Conservation (phyloP, 2,888 invertebrate genomes). For the Neuroscelio doddi region DNA sequence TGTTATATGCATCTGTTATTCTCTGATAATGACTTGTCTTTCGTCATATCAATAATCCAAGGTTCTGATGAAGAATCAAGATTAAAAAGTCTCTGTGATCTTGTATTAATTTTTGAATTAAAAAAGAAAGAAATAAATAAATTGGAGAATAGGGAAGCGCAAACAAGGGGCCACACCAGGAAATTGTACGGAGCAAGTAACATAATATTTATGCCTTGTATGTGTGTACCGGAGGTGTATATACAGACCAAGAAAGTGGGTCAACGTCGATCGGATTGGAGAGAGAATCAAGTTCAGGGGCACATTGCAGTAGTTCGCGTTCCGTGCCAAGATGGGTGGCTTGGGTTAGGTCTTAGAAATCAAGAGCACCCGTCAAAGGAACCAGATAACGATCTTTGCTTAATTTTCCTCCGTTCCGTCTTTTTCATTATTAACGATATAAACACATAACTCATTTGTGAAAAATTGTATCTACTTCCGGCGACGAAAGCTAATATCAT, state of each 20-base stretch:
- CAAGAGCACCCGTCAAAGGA: slow-evolving; percentile 26
- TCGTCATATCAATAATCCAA: background rate
- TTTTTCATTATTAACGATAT: no score
- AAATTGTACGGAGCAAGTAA: slow-evolving; percentile 45
- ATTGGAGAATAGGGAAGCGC: slow-evolving; percentile 19
- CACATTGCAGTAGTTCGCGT: slow-evolving; percentile 56
- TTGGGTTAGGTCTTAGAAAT: slow-evolving; percentile 40
- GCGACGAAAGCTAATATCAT: no score
- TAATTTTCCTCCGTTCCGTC: slow-evolving; percentile 52
- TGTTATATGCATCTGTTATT: slow-evolving; percentile 15
- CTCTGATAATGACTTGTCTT: background rate
- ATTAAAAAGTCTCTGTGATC: no score
- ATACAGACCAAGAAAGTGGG: slow-evolving; percentile 62
- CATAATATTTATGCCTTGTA: slow-evolving; percentile 43
- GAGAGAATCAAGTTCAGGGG: slow-evolving; percentile 70
- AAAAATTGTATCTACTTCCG: no score
- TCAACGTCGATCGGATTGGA: slow-evolving; percentile 63
- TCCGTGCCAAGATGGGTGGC: slow-evolving; percentile 37
- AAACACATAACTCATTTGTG: no score
- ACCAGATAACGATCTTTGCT: slow-evolving; percentile 55
- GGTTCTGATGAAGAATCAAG: background rate
- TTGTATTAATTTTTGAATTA: no score
- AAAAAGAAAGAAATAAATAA: slow-evolving; percentile 13
- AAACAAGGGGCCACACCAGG: slow-evolving; percentile 1
- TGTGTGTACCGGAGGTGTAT: slow-evolving; percentile 37